phyloP scores from a whole-genome alignment of 2,797 vertebrate genomes.

The Simalia tracyae region DNA sequence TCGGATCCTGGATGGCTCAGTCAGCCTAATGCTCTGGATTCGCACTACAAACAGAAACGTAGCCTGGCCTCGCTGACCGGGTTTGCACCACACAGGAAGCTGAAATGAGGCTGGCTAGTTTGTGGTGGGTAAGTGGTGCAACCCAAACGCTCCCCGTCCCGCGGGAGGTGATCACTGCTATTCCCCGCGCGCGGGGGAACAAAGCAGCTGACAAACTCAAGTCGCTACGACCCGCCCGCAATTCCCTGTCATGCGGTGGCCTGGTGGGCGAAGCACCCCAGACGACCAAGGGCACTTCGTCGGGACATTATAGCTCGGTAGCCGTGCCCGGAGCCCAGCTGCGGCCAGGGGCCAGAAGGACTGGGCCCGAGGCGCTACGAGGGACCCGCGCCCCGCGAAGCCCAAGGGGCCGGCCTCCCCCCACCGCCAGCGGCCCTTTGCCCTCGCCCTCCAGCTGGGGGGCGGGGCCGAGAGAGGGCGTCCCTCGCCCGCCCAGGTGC shows the following conservation, averaged over 20 bases:
- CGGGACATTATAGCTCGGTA: neutral
- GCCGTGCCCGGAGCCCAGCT: neutral
- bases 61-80: neutral
- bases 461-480: neutral
- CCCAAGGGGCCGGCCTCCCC: neutral
- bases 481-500: conserved; percentile 24
- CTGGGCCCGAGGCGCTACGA: neutral
- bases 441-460: neutral
- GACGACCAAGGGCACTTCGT: neutral
- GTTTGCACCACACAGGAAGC: neutral
- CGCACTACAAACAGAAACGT: neutral
- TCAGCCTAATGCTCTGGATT: neutral
- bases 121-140: neutral
- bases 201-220: neutral
- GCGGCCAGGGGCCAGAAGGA: neutral
- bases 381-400: neutral
- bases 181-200: neutral
- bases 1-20: neutral
- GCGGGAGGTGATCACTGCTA: neutral
- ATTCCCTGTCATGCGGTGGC: neutral
- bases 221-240: neutral
- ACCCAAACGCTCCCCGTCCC: neutral
- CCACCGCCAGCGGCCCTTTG: neutral
- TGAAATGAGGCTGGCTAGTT: neutral
- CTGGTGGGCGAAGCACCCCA: neutral